A percentile compares a stretch with the other conserved stretches of the same genome.
phyloP scores from a whole-genome alignment of 1,140 invertebrate genomes.

The Cheumatopsyche charites region DNA sequence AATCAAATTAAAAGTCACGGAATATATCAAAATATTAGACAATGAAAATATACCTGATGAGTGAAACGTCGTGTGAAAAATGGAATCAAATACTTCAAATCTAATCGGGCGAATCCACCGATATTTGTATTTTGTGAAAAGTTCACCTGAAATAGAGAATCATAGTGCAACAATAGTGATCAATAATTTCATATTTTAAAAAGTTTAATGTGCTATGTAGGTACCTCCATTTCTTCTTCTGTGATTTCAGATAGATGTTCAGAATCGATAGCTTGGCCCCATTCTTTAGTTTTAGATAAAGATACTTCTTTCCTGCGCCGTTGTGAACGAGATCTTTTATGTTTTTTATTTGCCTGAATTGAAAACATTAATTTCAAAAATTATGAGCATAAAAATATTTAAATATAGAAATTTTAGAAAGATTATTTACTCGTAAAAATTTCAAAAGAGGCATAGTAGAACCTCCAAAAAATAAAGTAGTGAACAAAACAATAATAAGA shows the following conservation, averaged over 20 bases:
- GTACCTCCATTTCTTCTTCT: conserved; percentile 89
- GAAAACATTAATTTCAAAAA: conserved; percentile 5
- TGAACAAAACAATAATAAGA: conserved; percentile 95
- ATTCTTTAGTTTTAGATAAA: conserved; percentile 95
- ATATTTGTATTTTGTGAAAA: conserved; percentile 69
- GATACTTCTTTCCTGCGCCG: conserved; percentile 85
- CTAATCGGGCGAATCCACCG: conserved; percentile 86
- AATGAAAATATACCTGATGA: conserved; percentile 72
- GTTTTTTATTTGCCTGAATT: conserved; percentile 67
- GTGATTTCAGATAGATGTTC: conserved; percentile 95
- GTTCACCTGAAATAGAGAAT: conserved; percentile 60
- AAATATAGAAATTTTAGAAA: not conserved
- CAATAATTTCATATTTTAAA: conserved; percentile 9
- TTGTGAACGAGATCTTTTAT: conserved; percentile 66
- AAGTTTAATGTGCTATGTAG: conserved; percentile 17
- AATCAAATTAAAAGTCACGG: not conserved
- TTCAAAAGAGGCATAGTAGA: conserved; percentile 96
- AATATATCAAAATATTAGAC: not conserved
- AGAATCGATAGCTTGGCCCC: conserved; percentile 95
- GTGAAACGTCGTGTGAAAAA: conserved; percentile 80
- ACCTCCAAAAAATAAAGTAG: conserved; percentile 92
- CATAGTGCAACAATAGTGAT: conserved; percentile 4
- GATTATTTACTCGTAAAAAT: conserved; percentile 65
- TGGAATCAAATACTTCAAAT: conserved; percentile 92
- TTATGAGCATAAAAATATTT: not conserved